Base-by-base conservation (phyloP, 2,797 vertebrate genomes). In the Alcedo atthis region DNA sequence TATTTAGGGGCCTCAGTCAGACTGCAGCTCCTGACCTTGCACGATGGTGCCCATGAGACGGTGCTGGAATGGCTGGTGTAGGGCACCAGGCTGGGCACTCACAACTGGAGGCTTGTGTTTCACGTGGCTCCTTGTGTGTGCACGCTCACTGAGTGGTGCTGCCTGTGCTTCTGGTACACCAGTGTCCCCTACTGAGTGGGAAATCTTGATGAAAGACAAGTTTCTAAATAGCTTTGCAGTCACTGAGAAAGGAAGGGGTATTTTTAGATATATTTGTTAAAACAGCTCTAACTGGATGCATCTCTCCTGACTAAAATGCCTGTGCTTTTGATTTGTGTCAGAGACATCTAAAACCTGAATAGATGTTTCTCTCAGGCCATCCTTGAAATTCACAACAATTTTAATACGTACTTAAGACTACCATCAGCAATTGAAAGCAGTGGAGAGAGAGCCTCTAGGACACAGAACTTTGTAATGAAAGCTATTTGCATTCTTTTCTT, bases 181-280 rank as follows among this genome's bases (percentile, higher is more conserved):
- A 22, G 3, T 33, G 35, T 49, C 0, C 3, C 9, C 9, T 49
- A 2, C 30, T 43, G 17, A 59, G 10, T 0, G 0, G 19, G 26
- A 32, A 64, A 43, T 81, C 59, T 26, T 73, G 14, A 48, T 63
- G 43, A 45, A 84, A 58, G 24, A 18, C 8, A 33, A 28, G 6
- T 78, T 90, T 58, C 30, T 59, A 55, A 73, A 70, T 77, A 32
- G 6, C 30, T 86, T 76, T 59, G 35, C 5, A 6, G 5, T 66
- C 2, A 13, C 18, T 46, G 30, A 70, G 18, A 85, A 54, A 53
- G 6, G 7, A 58, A 8, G 4, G n/a, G 19, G 21, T 18, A 57
- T 7, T 67, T 70, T 59, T 14, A 53, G 13, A 8, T n/a, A 3
- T 5, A 8, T n/a, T 49, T 70, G 8, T 76, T 25, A 18, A 62